These are phyloP conservation scores for Ochropleura leucogaster DNA, from an alignment of 2,888 invertebrate genomes.

Conservation along the genomic window DNA sequence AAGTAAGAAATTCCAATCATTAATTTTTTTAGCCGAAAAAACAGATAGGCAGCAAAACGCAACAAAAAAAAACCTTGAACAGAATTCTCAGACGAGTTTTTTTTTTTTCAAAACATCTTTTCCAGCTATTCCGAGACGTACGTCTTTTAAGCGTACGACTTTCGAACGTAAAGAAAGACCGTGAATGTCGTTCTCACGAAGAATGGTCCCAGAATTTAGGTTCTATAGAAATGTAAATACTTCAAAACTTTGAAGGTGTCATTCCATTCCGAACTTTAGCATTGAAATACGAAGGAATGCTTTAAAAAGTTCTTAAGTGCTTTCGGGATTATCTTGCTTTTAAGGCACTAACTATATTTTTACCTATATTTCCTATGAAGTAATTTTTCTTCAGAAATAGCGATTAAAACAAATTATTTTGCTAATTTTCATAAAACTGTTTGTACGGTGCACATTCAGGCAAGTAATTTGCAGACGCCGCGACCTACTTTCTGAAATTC, in stretches of 20 bases:
- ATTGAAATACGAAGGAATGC: constrained; percentile 50
- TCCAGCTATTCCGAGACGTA: constrained; percentile 11
- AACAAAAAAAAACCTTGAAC: neutral
- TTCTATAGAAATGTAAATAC: constrained; percentile 63
- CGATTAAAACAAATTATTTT: neutral
- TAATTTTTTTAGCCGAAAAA: neutral
- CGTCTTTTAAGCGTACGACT: constrained; percentile 39
- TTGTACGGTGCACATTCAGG: too few species aligned
- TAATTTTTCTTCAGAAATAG: neutral
- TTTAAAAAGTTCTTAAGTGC: constrained; percentile 52
- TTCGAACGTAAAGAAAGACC: constrained; percentile 42
- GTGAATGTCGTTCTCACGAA: constrained; percentile 27
- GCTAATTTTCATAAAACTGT: neutral
- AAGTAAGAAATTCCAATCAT: neutral
- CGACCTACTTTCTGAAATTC: too few species aligned
- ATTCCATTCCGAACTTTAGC: constrained; percentile 49
- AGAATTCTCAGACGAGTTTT: constrained; percentile 6
- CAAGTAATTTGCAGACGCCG: too few species aligned
- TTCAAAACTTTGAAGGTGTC: constrained; percentile 59
- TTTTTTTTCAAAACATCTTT: constrained; percentile 3
- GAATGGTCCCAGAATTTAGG: constrained; percentile 48
- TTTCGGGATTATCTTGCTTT: constrained; percentile 37
- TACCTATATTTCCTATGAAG: neutral
- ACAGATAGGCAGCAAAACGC: neutral
- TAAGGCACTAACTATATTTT: neutral